Conservation (phyloP, 2,888 invertebrate genomes). For the Calliphora vomitoria region DNA sequence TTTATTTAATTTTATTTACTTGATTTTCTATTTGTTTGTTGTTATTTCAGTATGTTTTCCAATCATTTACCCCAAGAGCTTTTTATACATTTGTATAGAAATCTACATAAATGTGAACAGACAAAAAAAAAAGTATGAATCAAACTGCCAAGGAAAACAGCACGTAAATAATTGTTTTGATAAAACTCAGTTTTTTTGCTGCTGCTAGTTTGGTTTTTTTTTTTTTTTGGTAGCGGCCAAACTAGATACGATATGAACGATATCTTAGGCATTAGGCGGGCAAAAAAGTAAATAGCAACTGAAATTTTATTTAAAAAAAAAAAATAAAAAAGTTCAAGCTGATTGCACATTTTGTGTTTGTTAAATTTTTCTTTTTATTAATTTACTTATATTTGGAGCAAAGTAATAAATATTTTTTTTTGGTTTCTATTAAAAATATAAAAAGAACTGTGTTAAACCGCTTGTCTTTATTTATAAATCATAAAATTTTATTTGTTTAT, state of each 20-base stretch:
- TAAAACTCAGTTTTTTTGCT: not conserved
- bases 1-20: not conserved
- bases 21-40: not conserved
- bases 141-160: not conserved
- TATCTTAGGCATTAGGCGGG: not conserved
- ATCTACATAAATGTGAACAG: not conserved
- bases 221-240: not conserved
- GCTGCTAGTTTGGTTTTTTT: not conserved
- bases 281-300: too few relatives aligned
- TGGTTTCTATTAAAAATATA: not conserved
- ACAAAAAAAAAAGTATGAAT: not conserved
- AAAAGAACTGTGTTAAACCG: not conserved
- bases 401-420: slow-evolving; percentile 38
- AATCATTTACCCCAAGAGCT: not conserved
- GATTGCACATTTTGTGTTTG: not conserved
- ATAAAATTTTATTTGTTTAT: slow-evolving; percentile 14
- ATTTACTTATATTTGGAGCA: not conserved
- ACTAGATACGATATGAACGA: not conserved
- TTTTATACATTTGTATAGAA: not conserved
- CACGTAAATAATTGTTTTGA: slow-evolving; percentile 12
- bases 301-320: not conserved
- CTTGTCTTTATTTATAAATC: slow-evolving; percentile 5
- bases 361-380: not conserved
- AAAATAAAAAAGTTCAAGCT: not conserved
- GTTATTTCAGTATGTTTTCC: not conserved